These are phyloP conservation scores for Phengaris alcon DNA, from an alignment of 2,888 invertebrate species.

Conservation along the genomic window DNA sequence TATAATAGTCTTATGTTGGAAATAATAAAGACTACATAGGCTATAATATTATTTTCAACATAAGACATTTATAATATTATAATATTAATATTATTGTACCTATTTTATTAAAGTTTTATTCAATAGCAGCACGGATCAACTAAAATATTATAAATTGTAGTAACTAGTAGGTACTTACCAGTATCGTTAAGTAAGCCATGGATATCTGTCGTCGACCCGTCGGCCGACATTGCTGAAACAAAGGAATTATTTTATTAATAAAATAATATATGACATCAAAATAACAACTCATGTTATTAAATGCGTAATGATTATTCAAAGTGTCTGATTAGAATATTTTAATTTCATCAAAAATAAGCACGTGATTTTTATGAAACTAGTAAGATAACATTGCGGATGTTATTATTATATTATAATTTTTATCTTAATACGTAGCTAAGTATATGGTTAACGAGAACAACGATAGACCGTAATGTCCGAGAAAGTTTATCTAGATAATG, in stretches of 20 bases:
- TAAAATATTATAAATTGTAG: neutral
- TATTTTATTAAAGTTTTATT: too few relatives aligned
- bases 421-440: too few relatives aligned
- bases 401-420: neutral
- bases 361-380: neutral
- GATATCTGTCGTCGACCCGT: slow-evolving; percentile 81
- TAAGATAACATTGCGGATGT: neutral
- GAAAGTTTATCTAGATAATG: too few relatives aligned
- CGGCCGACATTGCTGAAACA: slow-evolving; percentile 82
- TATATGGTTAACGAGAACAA: too few relatives aligned
- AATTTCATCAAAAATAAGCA: neutral
- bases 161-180: slow-evolving; percentile 60
- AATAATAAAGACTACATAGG: too few relatives aligned
- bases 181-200: slow-evolving; percentile 82
- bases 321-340: neutral
- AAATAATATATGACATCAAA: neutral
- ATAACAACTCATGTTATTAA: neutral
- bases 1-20: neutral
- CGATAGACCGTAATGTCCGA: too few relatives aligned
- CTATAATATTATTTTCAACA: too few relatives aligned
- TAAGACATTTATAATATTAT: too few relatives aligned
- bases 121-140: neutral
- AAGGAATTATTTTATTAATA: slow-evolving; percentile 44
- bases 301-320: neutral
- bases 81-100: too few relatives aligned